These are phyloP conservation scores for Trichogramma pretiosum DNA, from an alignment of 1,140 invertebrate species.

Conservation along the genomic window DNA sequence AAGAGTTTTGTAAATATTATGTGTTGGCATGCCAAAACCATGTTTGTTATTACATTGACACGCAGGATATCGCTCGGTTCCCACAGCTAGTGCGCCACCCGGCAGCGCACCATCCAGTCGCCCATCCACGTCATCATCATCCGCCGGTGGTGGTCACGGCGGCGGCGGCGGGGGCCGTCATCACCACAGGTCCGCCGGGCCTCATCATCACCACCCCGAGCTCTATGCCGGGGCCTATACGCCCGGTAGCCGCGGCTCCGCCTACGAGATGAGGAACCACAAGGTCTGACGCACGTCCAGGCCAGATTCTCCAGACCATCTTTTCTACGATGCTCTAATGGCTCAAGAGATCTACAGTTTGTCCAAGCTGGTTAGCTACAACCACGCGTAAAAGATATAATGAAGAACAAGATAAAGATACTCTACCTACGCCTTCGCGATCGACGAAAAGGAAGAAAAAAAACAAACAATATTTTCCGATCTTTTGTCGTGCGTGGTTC, in stretches of 20 bases:
- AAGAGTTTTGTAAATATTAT: too few relatives aligned
- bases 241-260: constrained; percentile 45
- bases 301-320: constrained; percentile 20
- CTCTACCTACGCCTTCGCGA: neutral
- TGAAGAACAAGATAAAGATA: neutral
- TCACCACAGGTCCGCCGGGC: too few relatives aligned
- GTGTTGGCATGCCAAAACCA: too few relatives aligned
- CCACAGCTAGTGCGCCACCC: constrained; percentile 57
- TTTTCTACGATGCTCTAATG: constrained; percentile 18
- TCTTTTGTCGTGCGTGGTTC: too few relatives aligned
- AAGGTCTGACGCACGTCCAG: constrained; percentile 46
- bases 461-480: too few relatives aligned
- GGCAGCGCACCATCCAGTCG: constrained; percentile 49
- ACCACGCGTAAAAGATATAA: neutral
- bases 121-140: constrained; percentile 34
- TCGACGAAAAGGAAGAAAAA: too few relatives aligned
- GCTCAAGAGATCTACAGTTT: too few relatives aligned
- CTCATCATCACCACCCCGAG: constrained; percentile 53
- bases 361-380: neutral
- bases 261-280: constrained; percentile 48
- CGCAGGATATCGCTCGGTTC: constrained; percentile 45
- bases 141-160: constrained; percentile 42
- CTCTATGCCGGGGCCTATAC: constrained; percentile 58
- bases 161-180: constrained; percentile 50
- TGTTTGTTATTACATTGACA: too few relatives aligned